Evolutionary conservation across 2,888 invertebrate species (phyloP).

Genomic region (Camponotus fellah): DNA sequence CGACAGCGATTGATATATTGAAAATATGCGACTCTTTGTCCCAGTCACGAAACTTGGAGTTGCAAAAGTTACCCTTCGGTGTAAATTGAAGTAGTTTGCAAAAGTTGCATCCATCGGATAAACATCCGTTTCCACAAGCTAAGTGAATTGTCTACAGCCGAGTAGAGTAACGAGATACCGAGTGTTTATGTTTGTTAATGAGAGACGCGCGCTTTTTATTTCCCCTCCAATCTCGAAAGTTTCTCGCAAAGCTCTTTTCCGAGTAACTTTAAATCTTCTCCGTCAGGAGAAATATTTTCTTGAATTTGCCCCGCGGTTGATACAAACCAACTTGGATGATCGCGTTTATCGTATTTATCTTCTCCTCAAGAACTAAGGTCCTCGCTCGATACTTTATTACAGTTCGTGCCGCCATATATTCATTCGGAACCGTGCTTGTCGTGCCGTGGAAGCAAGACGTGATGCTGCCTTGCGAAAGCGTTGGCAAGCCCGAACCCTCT

Average conservation of each 20-base stretch:
- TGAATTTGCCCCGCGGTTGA: slow-evolving; percentile 10
- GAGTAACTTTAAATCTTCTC: slow-evolving; percentile 24
- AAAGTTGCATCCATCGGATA: slow-evolving; percentile 1
- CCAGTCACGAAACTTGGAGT: slow-evolving; percentile 31
- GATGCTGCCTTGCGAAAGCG: slow-evolving; percentile 93
- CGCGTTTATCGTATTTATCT: slow-evolving; percentile 13
- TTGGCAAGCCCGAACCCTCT: slow-evolving; percentile 93
- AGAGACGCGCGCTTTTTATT: slow-evolving; percentile 15
- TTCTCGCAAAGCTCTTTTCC: not conserved
- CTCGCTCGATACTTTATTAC: slow-evolving; percentile 40
- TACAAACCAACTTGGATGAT: slow-evolving; percentile 19
- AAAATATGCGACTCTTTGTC: slow-evolving; percentile 23
- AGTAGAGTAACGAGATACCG: slow-evolving; percentile 8
- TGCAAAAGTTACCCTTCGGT: slow-evolving; percentile 33
- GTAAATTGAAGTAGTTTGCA: not conserved
- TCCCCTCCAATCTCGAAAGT: not conserved
- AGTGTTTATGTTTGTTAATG: slow-evolving; percentile 40
- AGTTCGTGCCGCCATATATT: slow-evolving; percentile 86
- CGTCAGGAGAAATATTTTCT: slow-evolving; percentile 16
- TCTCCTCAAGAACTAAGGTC: not conserved
- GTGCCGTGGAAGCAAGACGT: slow-evolving; percentile 95
- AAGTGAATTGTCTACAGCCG: slow-evolving; percentile 45
- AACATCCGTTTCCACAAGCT: slow-evolving; percentile 31
- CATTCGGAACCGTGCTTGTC: slow-evolving; percentile 84
- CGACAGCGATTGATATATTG: not conserved